These are phyloP conservation scores for Pelecanus crispus DNA, from an alignment of 2,113 vertebrate genomes.

Conservation along the genomic window DNA sequence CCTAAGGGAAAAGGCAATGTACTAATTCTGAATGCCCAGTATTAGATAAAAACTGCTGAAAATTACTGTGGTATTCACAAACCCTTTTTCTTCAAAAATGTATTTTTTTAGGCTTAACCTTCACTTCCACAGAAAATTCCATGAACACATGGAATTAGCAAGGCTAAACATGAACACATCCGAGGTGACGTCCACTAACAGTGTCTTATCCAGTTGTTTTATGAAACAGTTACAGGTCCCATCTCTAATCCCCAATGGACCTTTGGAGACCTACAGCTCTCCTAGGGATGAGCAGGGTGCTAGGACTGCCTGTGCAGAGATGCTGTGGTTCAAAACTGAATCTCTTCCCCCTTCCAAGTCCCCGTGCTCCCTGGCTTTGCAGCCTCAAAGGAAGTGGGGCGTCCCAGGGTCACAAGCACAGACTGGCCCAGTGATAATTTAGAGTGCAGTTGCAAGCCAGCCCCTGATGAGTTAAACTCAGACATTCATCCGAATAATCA, in stretches of 20 bases:
- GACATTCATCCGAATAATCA: slow-evolving; percentile 34
- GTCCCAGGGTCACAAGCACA: neutral
- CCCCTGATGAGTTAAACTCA: slow-evolving; percentile 15
- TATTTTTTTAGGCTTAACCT: neutral
- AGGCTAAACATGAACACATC: neutral
- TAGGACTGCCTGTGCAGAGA: neutral
- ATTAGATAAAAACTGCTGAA: neutral
- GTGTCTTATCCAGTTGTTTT: neutral
- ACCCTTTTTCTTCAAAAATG: neutral
- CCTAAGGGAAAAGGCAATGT: neutral
- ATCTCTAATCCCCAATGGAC: neutral
- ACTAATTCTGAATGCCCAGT: neutral
- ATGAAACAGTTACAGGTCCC: neutral
- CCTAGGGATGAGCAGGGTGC: neutral
- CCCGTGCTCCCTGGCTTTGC: neutral
- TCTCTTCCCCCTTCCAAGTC: neutral
- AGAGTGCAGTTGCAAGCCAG: neutral
- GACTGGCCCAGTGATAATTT: neutral
- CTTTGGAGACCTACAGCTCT: neutral
- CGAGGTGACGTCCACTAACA: neutral
- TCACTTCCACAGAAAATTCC: neutral
- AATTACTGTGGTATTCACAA: neutral
- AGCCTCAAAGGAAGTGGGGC: neutral
- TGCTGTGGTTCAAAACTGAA: neutral
- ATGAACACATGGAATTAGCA: neutral